phyloP scores from a whole-genome alignment of 1,140 invertebrate species.

The Centruroides sculpturatus region DNA sequence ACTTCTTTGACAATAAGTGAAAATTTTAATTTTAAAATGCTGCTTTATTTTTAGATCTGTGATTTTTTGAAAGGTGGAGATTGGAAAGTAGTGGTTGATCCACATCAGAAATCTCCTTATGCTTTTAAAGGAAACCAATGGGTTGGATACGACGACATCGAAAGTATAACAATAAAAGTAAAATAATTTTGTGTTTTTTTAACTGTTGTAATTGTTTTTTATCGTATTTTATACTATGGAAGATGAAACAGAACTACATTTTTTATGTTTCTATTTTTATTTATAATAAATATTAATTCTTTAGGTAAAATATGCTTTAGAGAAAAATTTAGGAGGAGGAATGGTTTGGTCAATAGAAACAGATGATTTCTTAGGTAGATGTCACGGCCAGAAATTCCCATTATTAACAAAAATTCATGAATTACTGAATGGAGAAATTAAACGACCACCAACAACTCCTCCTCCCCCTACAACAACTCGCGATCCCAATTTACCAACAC shows the following conservation, averaged over 20 bases:
- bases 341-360: conserved; percentile 49
- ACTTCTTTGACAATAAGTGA: too few relatives aligned
- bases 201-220: too few relatives aligned
- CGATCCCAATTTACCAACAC: too few relatives aligned
- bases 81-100: conserved; percentile 19
- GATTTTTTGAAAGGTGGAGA: neutral
- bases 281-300: neutral
- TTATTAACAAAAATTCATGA: too few relatives aligned
- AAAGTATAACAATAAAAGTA: conserved; percentile 28
- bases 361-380: conserved; percentile 36
- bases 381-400: conserved; percentile 4
- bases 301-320: conserved; percentile 27
- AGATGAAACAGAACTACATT: too few relatives aligned
- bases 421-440: too few relatives aligned
- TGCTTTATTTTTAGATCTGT: neutral
- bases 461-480: too few relatives aligned
- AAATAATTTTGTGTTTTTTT: neutral
- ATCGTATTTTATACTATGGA: too few relatives aligned
- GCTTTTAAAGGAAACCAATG: conserved; percentile 27
- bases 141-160: conserved; percentile 33
- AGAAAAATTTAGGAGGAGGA: conserved; percentile 32
- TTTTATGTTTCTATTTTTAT: too few relatives aligned
- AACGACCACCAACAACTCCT: too few relatives aligned
- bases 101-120: conserved; percentile 28
- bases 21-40: too few relatives aligned